A percentile compares a stretch with the other conserved stretches of the same genome.
These are phyloP conservation scores for Eremobia ochroleuca DNA, from an alignment of 2,888 invertebrate genomes.

Conservation along the genomic window DNA sequence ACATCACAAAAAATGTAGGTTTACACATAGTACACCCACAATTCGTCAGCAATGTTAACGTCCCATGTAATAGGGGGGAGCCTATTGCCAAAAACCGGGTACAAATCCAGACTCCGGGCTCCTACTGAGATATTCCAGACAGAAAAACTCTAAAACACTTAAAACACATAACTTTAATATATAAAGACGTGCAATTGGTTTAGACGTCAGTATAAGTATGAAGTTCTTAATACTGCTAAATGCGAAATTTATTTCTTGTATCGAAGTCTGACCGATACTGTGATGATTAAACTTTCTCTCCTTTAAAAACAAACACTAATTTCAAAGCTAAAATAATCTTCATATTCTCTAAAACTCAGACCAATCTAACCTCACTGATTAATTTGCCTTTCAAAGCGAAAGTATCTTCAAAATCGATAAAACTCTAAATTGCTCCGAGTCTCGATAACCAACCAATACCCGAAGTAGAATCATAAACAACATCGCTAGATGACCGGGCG, in stretches of 20 bases:
- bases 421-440: constrained; percentile 22
- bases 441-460: constrained; percentile 33
- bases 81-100: too few relatives aligned
- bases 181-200: background rate
- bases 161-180: too few relatives aligned
- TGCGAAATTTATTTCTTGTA: too few relatives aligned
- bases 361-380: constrained; percentile 2
- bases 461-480: constrained; percentile 39
- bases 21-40: too few relatives aligned
- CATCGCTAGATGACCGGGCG: constrained; percentile 53
- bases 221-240: background rate
- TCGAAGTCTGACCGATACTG: background rate
- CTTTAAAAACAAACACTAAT: background rate
- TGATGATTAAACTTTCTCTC: background rate
- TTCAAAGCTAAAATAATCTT: background rate
- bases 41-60: too few relatives aligned
- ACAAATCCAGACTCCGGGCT: too few relatives aligned
- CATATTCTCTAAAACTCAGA: background rate
- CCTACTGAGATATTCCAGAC: too few relatives aligned
- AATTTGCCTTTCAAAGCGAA: constrained; percentile 24
- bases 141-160: too few relatives aligned
- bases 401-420: constrained; percentile 36
- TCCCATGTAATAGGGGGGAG: too few relatives aligned
- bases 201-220: background rate
- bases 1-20: too few relatives aligned